A percentile compares a stretch with the other conserved stretches of the same genome.
Conservation (phyloP, 2,888 invertebrate genomes). For the Archips xylosteana region DNA sequence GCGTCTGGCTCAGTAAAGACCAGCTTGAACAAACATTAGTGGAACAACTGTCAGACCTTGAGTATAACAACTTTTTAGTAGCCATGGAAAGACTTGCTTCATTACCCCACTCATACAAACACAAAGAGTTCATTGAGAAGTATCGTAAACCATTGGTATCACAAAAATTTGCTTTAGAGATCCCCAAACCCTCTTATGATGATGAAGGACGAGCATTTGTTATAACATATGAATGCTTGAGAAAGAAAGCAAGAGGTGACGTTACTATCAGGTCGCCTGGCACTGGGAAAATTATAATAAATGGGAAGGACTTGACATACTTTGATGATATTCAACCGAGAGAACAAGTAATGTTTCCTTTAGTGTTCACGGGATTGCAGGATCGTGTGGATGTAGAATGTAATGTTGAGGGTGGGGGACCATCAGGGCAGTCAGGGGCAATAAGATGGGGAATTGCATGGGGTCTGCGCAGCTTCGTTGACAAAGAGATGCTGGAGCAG, state of each 20-base stretch:
- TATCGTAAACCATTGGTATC: conserved; percentile 87
- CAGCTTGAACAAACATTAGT: conserved; percentile 87
- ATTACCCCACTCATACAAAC: conserved; percentile 90
- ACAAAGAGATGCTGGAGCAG: conserved; percentile 89
- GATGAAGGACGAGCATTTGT: conserved; percentile 89
- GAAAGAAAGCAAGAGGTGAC: conserved; percentile 90
- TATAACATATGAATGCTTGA: conserved; percentile 89
- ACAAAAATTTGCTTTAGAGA: conserved; percentile 85
- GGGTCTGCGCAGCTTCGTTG: conserved; percentile 93
- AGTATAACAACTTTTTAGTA: conserved; percentile 90
- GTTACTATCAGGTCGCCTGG: conserved; percentile 94
- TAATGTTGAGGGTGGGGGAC: conserved; percentile 89
- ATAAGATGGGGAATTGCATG: conserved; percentile 95
- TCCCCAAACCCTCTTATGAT: conserved; percentile 89
- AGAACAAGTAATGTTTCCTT: conserved; percentile 95
- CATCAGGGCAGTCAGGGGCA: conserved; percentile 94
- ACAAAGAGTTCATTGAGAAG: conserved; percentile 90
- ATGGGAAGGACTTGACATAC: conserved; percentile 91
- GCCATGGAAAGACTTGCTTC: conserved; percentile 89
- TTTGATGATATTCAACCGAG: conserved; percentile 89
- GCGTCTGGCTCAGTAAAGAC: conserved; percentile 88
- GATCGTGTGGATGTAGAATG: conserved; percentile 94
- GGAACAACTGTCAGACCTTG: conserved; percentile 88
- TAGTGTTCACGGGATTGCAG: conserved; percentile 91
- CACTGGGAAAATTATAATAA: conserved; percentile 92